A percentile compares a stretch with the other conserved stretches of the same genome.
Conservation (phyloP, 2,797 vertebrate genomes). For the Pitangus sulphuratus region DNA sequence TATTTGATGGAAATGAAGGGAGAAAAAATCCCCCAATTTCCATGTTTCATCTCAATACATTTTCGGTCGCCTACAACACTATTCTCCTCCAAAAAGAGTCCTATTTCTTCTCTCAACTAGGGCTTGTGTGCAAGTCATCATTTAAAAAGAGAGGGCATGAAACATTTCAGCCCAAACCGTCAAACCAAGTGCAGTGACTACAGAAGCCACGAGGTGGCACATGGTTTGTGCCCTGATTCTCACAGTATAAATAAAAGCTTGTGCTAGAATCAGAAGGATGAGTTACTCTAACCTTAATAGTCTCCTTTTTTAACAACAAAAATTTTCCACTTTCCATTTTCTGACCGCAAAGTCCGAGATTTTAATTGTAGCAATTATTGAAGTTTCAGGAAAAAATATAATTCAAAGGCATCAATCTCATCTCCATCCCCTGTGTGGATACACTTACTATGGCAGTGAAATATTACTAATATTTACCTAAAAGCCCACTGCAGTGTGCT, state of each 20-base stretch:
- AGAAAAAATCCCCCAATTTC: background rate
- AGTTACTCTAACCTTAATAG: background rate
- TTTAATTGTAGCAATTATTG: background rate
- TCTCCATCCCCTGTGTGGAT: background rate
- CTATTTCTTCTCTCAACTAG: background rate
- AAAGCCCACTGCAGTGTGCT: background rate
- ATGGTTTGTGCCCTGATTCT: background rate
- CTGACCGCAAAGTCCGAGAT: background rate
- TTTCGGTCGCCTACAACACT: accelerated
- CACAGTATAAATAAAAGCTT: background rate
- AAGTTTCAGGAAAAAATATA: background rate
- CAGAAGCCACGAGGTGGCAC: constrained; percentile 71
- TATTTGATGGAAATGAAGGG: background rate
- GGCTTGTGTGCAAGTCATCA: background rate
- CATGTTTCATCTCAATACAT: background rate
- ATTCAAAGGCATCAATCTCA: background rate
- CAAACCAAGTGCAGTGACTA: constrained; percentile 10
- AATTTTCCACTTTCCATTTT: background rate
- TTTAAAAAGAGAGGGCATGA: background rate
- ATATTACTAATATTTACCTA: background rate
- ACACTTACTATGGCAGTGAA: accelerated
- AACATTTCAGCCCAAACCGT: background rate
- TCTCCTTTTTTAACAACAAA: background rate
- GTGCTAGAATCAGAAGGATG: background rate
- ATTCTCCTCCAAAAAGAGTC: background rate